Evolutionary conservation across 2,113 vertebrate species (phyloP).

Genomic region (Limanda limanda): DNA sequence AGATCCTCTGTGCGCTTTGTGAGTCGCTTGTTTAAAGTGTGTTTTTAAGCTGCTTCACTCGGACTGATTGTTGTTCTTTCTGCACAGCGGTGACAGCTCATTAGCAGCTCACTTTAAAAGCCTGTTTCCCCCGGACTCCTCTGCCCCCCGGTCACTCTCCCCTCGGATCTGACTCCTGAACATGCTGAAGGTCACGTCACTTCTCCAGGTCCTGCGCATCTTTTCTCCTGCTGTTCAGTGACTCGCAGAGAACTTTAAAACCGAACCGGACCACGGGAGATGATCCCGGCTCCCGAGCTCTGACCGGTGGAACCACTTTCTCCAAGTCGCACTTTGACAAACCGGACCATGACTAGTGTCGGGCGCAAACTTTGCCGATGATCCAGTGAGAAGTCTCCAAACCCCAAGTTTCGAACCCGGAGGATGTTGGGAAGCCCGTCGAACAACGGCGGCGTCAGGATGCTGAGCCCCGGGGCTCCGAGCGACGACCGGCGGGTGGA

Average conservation of each 20-base stretch:
- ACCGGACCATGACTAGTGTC: constrained; percentile 62
- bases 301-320: constrained; percentile 30
- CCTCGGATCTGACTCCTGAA: constrained; percentile 48
- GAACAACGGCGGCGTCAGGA: constrained; percentile 86
- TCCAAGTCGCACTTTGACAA: not conserved
- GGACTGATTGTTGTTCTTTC: not conserved
- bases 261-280: not conserved
- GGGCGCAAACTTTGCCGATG: constrained; percentile 50
- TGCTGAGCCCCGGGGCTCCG: constrained; percentile 78
- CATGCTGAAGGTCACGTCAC: constrained; percentile 60
- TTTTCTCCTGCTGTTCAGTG: constrained; percentile 45
- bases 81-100: constrained; percentile 36
- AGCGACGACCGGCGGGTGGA: constrained; percentile 85
- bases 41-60: not conserved
- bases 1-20: not conserved
- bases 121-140: constrained; percentile 21
- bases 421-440: constrained; percentile 83
- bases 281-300: not conserved
- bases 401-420: not conserved
- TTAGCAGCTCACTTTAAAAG: constrained; percentile 17
- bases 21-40: not conserved
- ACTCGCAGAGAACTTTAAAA: constrained; percentile 72
- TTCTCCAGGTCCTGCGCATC: constrained; percentile 30
- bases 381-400: constrained; percentile 22
- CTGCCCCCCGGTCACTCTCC: constrained; percentile 20